phyloP scores from a whole-genome alignment of 2,113 vertebrate genomes.

The cattle (Bos taurus) region ARS-UCD2.0 NC_037329.1:129247001-129247500 shows the following conservation, averaged over 20 bases:
- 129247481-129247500: background rate
- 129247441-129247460: background rate
- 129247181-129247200: background rate
- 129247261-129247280: background rate
- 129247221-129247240: background rate
- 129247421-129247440: background rate
- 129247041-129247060: background rate
- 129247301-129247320: background rate
- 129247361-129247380: background rate
- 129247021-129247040: background rate
- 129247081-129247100: accelerated
- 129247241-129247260: background rate
- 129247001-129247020: background rate
- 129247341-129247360: background rate
- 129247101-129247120: background rate
- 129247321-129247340: background rate
- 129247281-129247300: background rate
- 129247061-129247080: background rate
- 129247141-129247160: background rate
- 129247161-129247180: background rate
- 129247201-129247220: background rate
- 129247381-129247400: background rate
- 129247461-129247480: background rate
- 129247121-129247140: background rate
- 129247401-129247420: background rate